Evolutionary conservation across 2,888 invertebrate genomes (phyloP).

Genomic region (Deilephila porcellus): DNA sequence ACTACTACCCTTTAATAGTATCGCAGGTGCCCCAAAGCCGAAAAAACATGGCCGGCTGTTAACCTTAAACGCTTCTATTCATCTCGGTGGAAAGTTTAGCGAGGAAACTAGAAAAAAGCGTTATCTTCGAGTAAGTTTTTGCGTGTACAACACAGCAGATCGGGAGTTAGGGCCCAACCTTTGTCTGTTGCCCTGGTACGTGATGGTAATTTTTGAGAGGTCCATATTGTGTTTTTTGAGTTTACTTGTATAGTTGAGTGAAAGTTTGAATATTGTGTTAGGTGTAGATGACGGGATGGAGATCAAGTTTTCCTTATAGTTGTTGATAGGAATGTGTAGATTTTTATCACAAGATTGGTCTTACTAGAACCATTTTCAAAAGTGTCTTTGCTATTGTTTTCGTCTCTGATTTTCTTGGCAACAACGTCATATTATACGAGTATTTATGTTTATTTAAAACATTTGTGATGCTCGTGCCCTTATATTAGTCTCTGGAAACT

Average conservation of each 20-base stretch:
- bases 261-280: not conserved
- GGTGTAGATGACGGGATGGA: no score
- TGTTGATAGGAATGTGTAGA: no score
- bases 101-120: slow-evolving; percentile 2
- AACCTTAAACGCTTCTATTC: slow-evolving; percentile 45
- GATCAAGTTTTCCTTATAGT: no score
- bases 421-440: no score
- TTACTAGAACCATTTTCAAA: no score
- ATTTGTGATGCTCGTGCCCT: no score
- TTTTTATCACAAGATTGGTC: no score
- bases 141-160: not conserved
- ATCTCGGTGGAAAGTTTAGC: slow-evolving; percentile 49
- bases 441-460: no score
- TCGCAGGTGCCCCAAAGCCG: not conserved
- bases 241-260: no score
- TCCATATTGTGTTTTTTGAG: not conserved
- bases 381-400: no score
- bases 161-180: not conserved
- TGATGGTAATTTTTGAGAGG: slow-evolving; percentile 18
- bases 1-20: not conserved
- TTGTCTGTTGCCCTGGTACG: slow-evolving; percentile 4
- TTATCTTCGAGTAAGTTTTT: slow-evolving; percentile 11
- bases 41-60: slow-evolving; percentile 2
- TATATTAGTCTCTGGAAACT: no score
- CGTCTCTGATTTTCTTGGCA: no score